Evolutionary conservation across 2,113 vertebrate species (phyloP).

Genomic region (Hippocampus zosterae): DNA sequence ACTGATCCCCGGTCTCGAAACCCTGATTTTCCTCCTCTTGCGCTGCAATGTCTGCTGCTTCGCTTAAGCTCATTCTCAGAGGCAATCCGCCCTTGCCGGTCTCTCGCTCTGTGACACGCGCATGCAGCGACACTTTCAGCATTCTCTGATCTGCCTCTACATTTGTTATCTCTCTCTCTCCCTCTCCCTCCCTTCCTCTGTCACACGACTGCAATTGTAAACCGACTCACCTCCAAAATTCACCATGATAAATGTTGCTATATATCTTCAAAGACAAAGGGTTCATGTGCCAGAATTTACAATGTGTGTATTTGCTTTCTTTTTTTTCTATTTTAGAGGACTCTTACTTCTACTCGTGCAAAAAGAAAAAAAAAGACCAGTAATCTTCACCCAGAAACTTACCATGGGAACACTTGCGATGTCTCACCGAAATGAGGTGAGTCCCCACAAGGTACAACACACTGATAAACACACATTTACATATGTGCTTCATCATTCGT

Average conservation of each 20-base stretch:
- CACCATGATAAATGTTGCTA: neutral
- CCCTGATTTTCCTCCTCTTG: constrained; percentile 29
- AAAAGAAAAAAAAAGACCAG: neutral
- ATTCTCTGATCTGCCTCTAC: constrained; percentile 18
- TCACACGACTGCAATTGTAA: neutral
- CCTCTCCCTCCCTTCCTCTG: constrained; percentile 7
- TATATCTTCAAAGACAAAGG: constrained; percentile 11
- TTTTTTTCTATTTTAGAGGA: neutral
- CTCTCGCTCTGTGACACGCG: neutral
- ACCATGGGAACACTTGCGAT: neutral
- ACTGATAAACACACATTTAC: constrained; percentile 6
- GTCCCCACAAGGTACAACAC: neutral
- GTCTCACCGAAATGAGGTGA: neutral
- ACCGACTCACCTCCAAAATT: constrained; percentile 3
- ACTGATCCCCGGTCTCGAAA: constrained; percentile 30
- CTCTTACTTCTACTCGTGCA: neutral
- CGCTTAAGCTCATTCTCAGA: constrained; percentile 46
- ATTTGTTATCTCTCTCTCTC: constrained; percentile 2
- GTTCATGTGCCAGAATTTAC: constrained; percentile 11
- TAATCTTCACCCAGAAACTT: neutral
- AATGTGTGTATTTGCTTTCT: constrained; percentile 2
- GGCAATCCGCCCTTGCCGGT: constrained; percentile 23
- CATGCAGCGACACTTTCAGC: neutral
- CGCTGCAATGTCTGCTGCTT: constrained; percentile 29
- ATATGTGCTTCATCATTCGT: constrained; percentile 23